These are phyloP conservation scores for Trisateles emortualis DNA, from an alignment of 2,888 invertebrate genomes.

Conservation along the genomic window DNA sequence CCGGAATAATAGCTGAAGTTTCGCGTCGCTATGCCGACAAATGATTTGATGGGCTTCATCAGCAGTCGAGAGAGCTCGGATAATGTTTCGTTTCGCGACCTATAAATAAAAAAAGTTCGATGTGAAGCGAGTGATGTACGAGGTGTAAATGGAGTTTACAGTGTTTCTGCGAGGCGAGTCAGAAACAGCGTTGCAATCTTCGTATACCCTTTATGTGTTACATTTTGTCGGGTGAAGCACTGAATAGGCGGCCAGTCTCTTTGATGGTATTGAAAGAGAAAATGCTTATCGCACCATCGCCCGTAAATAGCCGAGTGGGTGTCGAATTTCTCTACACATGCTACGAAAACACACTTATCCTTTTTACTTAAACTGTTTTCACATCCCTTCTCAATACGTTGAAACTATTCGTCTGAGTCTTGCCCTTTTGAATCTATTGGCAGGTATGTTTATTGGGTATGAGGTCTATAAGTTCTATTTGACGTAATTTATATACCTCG, in stretches of 20 bases:
- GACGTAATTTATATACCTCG: slow-evolving; percentile 41
- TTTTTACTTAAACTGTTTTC: slow-evolving; percentile 82
- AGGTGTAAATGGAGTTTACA: slow-evolving; percentile 61
- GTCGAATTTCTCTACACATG: slow-evolving; percentile 81
- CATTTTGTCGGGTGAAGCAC: slow-evolving; percentile 72
- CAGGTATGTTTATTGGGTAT: slow-evolving; percentile 53
- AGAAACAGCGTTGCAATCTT: slow-evolving; percentile 71
- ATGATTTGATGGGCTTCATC: slow-evolving; percentile 81
- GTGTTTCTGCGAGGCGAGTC: slow-evolving; percentile 64
- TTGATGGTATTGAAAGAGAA: slow-evolving; percentile 84
- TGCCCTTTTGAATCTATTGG: slow-evolving; percentile 66
- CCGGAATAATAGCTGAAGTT: slow-evolving; percentile 80
- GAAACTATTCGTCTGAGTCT: slow-evolving; percentile 69
- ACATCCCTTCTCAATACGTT: slow-evolving; percentile 72
- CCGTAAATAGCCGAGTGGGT: slow-evolving; percentile 81
- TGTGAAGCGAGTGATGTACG: slow-evolving; percentile 44
- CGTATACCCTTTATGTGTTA: slow-evolving; percentile 76
- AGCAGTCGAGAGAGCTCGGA: slow-evolving; percentile 65
- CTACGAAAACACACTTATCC: slow-evolving; percentile 83
- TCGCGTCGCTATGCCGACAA: slow-evolving; percentile 77
- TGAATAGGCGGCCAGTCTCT: slow-evolving; percentile 83
- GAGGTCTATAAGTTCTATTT: slow-evolving; percentile 41
- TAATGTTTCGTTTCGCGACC: slow-evolving; percentile 68
- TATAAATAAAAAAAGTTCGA: slow-evolving; percentile 63
- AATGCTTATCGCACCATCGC: slow-evolving; percentile 84